Percentiles rank a stretch among this genome's conserved stretches.
phyloP scores from a whole-genome alignment of 2,797 vertebrate genomes.

The Knipowitschia caucasica region DNA sequence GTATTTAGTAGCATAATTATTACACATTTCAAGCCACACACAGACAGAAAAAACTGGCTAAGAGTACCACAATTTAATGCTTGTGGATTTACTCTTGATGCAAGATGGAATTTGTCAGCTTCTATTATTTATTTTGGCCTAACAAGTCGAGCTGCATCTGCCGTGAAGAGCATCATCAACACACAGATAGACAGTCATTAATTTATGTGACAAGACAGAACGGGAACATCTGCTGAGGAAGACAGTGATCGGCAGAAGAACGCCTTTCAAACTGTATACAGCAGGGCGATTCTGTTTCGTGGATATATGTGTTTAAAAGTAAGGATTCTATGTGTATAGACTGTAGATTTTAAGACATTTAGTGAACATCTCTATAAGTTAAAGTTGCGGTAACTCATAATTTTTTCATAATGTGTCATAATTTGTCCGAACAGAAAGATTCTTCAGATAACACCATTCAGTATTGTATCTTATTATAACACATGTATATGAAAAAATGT shows the following conservation, averaged over 20 bases:
- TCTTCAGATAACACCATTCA: neutral
- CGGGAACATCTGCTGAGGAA: slow-evolving; percentile 54
- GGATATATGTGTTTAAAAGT: slow-evolving; percentile 1
- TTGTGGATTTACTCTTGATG: slow-evolving; percentile 54
- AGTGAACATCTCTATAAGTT: neutral
- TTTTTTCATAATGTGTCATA: too few relatives aligned
- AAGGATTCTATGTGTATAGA: neutral
- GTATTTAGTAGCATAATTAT: slow-evolving; percentile 69
- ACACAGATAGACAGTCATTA: slow-evolving; percentile 56
- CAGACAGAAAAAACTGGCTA: slow-evolving; percentile 53
- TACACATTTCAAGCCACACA: slow-evolving; percentile 57
- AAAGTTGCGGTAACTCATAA: too few relatives aligned
- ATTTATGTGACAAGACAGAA: slow-evolving; percentile 60
- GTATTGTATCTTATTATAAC: too few relatives aligned
- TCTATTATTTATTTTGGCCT: slow-evolving; percentile 63
- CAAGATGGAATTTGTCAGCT: slow-evolving; percentile 60
- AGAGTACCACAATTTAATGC: slow-evolving; percentile 58
- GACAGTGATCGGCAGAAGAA: slow-evolving; percentile 50
- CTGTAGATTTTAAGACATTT: slow-evolving; percentile 12
- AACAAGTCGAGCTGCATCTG: slow-evolving; percentile 65
- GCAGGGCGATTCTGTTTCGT: slow-evolving; percentile 20
- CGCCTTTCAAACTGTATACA: slow-evolving; percentile 21
- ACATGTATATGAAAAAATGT: too few relatives aligned
- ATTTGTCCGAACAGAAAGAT: too few relatives aligned
- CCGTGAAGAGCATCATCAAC: slow-evolving; percentile 51